phyloP scores from a whole-genome alignment of 2,888 invertebrate genomes.

The Volucella zonaria region DNA sequence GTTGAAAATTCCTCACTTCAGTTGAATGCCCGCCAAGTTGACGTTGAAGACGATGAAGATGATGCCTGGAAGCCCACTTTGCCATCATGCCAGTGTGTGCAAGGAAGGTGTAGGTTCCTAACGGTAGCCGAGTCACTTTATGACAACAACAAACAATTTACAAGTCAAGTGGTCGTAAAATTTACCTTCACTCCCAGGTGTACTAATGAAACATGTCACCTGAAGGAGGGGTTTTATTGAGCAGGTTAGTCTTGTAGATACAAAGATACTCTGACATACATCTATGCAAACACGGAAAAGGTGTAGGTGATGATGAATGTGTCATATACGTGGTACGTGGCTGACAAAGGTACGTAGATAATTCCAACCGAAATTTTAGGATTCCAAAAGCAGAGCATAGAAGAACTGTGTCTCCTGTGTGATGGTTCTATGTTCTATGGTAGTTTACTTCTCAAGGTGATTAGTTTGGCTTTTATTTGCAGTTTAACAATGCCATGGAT shows the following conservation, averaged over 20 bases:
- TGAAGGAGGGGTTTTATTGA: not conserved
- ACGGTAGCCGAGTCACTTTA: slow-evolving; percentile 40
- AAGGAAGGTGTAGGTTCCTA: not conserved
- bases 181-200: slow-evolving; percentile 47
- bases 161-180: slow-evolving; percentile 68
- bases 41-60: not conserved
- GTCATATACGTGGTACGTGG: not conserved
- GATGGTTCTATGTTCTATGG: not conserved
- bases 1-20: slow-evolving; percentile 10
- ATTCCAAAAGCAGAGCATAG: not conserved
- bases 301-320: slow-evolving; percentile 28
- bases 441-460: slow-evolving; percentile 17
- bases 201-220: slow-evolving; percentile 62
- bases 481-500: slow-evolving; percentile 8
- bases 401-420: not conserved
- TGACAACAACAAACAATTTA: slow-evolving; percentile 58
- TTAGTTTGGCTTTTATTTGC: slow-evolving; percentile 49
- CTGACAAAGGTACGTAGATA: slow-evolving; percentile 19
- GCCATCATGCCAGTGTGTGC: not conserved
- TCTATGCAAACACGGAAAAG: no score
- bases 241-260: not conserved
- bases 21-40: not conserved
- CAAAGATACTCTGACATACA: slow-evolving; percentile 1
- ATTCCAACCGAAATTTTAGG: slow-evolving; percentile 6
- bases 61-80: not conserved